Conservation (phyloP, 2,113 vertebrate genomes). For the Rhinichthys klamathensis region DNA sequence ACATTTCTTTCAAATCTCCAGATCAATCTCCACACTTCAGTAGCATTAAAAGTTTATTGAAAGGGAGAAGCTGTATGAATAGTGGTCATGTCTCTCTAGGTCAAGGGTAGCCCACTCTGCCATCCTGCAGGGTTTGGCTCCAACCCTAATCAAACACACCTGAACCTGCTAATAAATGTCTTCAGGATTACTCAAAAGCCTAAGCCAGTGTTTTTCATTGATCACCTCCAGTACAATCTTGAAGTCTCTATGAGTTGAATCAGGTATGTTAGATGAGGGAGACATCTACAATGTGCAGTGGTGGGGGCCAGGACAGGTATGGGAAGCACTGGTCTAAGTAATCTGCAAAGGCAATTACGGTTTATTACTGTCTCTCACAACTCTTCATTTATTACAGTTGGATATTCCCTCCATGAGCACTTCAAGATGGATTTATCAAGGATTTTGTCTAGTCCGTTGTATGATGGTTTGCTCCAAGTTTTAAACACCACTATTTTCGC, state of each 20-base stretch:
- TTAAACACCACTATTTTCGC: constrained; percentile 52
- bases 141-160: neutral
- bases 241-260: neutral
- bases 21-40: constrained; percentile 17
- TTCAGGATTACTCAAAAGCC: neutral
- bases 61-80: neutral
- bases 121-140: neutral
- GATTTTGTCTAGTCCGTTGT: constrained; percentile 10
- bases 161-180: neutral
- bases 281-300: neutral
- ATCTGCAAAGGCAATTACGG: constrained; percentile 59
- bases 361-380: constrained; percentile 25
- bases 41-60: neutral
- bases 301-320: neutral
- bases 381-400: constrained; percentile 50
- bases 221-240: neutral
- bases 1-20: neutral
- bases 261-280: neutral
- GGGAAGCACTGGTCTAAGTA: constrained; percentile 40
- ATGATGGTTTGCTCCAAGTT: constrained; percentile 12
- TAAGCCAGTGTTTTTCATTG: neutral
- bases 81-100: constrained; percentile 57
- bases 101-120: neutral
- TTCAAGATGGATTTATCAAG: constrained; percentile 53
- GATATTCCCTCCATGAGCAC: constrained; percentile 59